These are phyloP conservation scores for Otocyon megalotis DNA, from an alignment of 2,113 vertebrate species.

Conservation along the genomic window DNA sequence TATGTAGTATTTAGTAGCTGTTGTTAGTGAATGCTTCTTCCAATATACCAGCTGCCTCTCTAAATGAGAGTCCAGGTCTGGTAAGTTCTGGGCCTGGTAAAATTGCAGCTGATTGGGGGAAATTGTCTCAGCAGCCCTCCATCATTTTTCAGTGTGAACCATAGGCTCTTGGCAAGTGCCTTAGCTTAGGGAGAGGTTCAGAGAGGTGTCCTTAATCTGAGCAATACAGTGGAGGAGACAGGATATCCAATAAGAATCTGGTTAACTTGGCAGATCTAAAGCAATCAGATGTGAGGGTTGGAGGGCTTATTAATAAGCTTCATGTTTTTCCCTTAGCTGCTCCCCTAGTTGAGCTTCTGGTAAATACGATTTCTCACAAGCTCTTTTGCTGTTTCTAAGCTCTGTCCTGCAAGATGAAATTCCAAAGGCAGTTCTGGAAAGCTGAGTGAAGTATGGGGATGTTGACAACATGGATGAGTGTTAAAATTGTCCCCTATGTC, in stretches of 20 bases:
- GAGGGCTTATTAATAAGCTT: background rate
- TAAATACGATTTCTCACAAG: background rate
- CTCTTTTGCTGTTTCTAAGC: background rate
- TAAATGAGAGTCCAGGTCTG: background rate
- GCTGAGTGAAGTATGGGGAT: background rate
- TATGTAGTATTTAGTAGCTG: background rate
- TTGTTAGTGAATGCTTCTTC: background rate
- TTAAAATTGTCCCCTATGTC: background rate
- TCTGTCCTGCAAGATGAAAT: background rate
- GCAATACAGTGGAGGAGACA: rapidly evolving
- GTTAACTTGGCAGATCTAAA: background rate
- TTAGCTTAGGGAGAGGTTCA: background rate
- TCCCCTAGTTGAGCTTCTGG: background rate
- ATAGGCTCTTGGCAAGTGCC: background rate
- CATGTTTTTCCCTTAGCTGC: background rate
- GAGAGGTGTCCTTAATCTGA: background rate
- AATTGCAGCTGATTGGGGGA: background rate
- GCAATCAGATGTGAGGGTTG: background rate
- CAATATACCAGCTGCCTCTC: background rate
- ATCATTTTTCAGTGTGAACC: background rate
- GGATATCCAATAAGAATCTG: rapidly evolving
- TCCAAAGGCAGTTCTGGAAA: background rate
- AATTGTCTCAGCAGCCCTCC: background rate
- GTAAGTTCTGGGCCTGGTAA: background rate
- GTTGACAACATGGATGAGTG: background rate